A percentile compares a stretch with the other conserved stretches of the same genome.
Evolutionary conservation across 2,888 invertebrate species (phyloP).

Genomic region (Leptinotarsa juncta): DNA sequence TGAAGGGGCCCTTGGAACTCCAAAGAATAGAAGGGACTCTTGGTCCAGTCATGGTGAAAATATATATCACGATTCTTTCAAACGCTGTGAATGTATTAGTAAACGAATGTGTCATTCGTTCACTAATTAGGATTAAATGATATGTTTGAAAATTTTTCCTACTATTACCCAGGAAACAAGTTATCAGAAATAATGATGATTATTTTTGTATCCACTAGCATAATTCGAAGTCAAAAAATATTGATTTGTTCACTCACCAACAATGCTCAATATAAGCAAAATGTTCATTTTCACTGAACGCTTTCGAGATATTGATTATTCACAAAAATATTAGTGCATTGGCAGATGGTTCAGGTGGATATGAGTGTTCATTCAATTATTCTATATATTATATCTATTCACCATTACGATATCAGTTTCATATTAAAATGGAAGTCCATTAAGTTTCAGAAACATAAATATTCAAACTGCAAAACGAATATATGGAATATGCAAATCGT

Average conservation of each 20-base stretch:
- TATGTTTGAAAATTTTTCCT: no score
- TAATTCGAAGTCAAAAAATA: neutral
- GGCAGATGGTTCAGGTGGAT: neutral
- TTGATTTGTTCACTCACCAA: neutral
- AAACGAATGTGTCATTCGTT: no score
- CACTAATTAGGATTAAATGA: no score
- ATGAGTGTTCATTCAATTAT: neutral
- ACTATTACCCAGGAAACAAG: no score
- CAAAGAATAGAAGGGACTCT: no score
- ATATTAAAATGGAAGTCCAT: constrained; percentile 1
- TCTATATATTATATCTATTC: constrained; percentile 5
- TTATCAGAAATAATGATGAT: no score
- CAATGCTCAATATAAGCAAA: neutral
- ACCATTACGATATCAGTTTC: constrained; percentile 2
- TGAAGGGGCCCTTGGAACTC: no score
- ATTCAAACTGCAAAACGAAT: constrained; percentile 17
- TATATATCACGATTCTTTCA: no score
- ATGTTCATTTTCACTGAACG: neutral
- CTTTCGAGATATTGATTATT: neutral
- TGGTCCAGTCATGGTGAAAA: no score
- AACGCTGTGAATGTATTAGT: no score
- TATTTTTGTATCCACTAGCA: no score
- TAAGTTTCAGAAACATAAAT: constrained; percentile 11
- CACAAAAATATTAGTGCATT: neutral
- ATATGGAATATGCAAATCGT: constrained; percentile 31